Evolutionary conservation across 2,113 vertebrate genomes (phyloP).

Genomic region (Podarcis raffonei): DNA sequence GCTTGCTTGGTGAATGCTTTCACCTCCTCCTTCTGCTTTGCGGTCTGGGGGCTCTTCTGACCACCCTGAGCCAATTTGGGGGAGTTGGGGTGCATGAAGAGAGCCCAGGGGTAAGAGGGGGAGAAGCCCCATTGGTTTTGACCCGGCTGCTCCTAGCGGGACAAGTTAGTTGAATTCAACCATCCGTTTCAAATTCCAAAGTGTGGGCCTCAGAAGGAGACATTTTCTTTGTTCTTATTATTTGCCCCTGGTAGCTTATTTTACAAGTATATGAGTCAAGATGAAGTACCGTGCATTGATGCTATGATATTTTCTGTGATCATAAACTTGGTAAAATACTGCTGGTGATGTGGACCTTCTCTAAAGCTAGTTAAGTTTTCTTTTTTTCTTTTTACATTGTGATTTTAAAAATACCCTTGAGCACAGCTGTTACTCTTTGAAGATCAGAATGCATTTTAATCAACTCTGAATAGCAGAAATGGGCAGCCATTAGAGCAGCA

Average conservation of each 20-base stretch:
- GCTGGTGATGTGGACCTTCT: not conserved
- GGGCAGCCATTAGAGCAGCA: constrained; percentile 39
- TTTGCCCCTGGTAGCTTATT: not conserved
- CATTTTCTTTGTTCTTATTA: not conserved
- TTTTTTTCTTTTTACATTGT: not conserved
- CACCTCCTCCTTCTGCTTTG: too few species aligned
- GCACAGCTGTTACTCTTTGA: not conserved
- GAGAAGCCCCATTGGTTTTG: too few species aligned
- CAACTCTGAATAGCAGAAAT: constrained; percentile 39
- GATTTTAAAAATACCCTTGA: not conserved
- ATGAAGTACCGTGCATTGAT: not conserved
- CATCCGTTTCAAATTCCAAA: not conserved
- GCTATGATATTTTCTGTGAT: not conserved
- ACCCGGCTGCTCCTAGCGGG: too few species aligned
- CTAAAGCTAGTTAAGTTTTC: not conserved
- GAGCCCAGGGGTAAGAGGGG: too few species aligned
- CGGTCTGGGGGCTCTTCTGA: too few species aligned
- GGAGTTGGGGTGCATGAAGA: too few species aligned
- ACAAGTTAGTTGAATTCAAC: too few species aligned
- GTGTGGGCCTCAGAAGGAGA: not conserved
- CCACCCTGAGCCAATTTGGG: too few species aligned
- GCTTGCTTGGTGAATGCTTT: too few species aligned
- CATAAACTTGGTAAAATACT: not conserved
- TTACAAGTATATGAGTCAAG: not conserved
- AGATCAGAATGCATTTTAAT: not conserved